Base-by-base conservation (phyloP, 2,888 invertebrate species). In the Caenorhabditis imperialis region DNA sequence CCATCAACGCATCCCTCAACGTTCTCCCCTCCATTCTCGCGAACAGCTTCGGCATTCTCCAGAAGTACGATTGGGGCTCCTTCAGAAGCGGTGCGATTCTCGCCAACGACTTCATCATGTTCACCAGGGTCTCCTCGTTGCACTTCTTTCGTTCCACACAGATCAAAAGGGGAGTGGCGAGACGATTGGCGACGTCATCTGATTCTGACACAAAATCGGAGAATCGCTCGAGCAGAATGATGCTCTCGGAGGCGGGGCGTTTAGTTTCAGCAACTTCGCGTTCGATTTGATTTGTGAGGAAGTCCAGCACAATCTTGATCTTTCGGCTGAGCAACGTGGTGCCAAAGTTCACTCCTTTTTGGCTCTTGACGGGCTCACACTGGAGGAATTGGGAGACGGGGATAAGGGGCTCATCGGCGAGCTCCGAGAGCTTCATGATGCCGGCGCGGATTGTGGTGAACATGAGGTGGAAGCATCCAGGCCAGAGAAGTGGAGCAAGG, bases 1-100 rank as follows among this genome's bases (percentile, higher is more conserved):
- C 48, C n/a, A 79, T 61, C 25, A 86, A 58, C 1, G 82, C 77
- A 42, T 76, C 81, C 37, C 86, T 71, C n/a, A 74, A 30, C 10
- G 54, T 57, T 33, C 84, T 79, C 8, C 74, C 74, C 22, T 71
- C 60, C 30, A 86, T 45, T 33, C 57, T 48, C 1, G 79, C 78
- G 45, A 84, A 79, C 8, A 86, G 61, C 22, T 60, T 75, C 2
- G 78, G 58, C 12, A 86, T 23, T 38, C 77, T 69, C 20, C 81
- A 81, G 45, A 71, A 60, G 42, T 74, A 70, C 1, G 60, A 51
- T 20, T 74, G 35, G 8, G 83, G 82, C 10, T 81, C 50, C 22
- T 65, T 55, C 18, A 81, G 72, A 22, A 67, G 22, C 14, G 61
- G 65, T 37, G 81, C 70, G 23, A 84, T 72, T 48, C 75, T 48